These are phyloP conservation scores for Channallabes apus DNA, from an alignment of 2,797 vertebrate genomes.

Conservation along the genomic window DNA sequence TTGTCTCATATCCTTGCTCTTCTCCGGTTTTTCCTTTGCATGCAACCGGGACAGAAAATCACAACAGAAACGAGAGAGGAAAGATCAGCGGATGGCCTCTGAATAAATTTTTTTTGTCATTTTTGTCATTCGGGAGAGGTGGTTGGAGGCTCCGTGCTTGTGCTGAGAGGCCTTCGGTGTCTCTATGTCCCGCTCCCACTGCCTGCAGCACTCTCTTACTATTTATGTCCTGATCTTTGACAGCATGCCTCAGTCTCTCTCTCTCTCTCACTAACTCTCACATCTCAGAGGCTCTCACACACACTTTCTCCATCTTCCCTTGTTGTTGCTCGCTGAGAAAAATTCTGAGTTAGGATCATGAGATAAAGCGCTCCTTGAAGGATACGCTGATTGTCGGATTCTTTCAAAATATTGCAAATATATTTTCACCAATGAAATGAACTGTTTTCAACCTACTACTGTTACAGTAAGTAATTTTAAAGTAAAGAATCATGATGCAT, in stretches of 20 bases:
- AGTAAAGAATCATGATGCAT: background rate
- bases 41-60: slow-evolving; percentile 21
- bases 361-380: slow-evolving; percentile 27
- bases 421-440: background rate
- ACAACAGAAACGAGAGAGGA: slow-evolving; percentile 29
- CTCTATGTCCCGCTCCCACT: slow-evolving; percentile 62
- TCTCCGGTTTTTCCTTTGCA: slow-evolving; percentile 24
- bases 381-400: background rate
- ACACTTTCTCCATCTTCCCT: background rate
- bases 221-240: slow-evolving; percentile 78
- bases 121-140: slow-evolving; percentile 70
- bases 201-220: slow-evolving; percentile 72
- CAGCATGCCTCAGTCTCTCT: slow-evolving; percentile 55
- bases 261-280: background rate
- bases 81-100: slow-evolving; percentile 24
- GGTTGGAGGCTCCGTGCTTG: slow-evolving; percentile 65
- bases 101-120: slow-evolving; percentile 50
- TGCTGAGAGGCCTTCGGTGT: slow-evolving; percentile 65
- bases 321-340: slow-evolving; percentile 26
- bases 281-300: slow-evolving; percentile 11
- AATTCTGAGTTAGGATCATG: slow-evolving; percentile 9
- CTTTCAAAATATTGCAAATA: background rate
- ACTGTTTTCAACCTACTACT: background rate
- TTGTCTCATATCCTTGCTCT: background rate
- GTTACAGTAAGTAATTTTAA: background rate